Conservation (phyloP, 2,797 vertebrate genomes). For the Sciurus carolinensis region DNA sequence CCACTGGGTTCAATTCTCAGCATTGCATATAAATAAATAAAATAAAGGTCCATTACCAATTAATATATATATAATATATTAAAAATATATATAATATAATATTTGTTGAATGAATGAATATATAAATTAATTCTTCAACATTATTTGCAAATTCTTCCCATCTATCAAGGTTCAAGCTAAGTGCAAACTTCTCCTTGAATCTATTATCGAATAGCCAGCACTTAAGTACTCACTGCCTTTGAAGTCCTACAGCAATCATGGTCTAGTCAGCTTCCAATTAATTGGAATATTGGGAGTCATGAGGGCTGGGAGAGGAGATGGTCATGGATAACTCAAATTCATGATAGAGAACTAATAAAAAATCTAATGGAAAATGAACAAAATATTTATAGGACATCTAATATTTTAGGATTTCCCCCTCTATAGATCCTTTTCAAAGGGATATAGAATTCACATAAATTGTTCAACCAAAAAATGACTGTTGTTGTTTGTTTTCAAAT, state of each 20-base stretch:
- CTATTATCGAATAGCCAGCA: not conserved
- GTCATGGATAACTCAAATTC: not conserved
- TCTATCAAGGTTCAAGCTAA: not conserved
- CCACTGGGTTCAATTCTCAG: too few relatives aligned
- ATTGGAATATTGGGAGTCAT: not conserved
- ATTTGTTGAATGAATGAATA: not conserved
- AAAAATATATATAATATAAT: not conserved
- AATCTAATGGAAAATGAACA: not conserved
- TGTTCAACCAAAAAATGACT: not conserved
- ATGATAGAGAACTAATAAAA: not conserved
- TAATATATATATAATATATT: too few relatives aligned
- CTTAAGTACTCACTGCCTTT: not conserved
- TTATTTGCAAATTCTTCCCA: not conserved
- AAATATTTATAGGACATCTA: not conserved
- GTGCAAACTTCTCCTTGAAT: not conserved
- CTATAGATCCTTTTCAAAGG: not conserved
- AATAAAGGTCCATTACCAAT: too few relatives aligned
- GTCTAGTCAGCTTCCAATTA: not conserved
- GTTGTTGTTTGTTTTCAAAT: not conserved
- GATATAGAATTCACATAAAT: not conserved
- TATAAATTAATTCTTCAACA: not conserved
- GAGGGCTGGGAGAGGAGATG: not conserved
- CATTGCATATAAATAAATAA: too few relatives aligned
- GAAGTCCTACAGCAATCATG: not conserved
- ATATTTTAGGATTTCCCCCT: not conserved